phyloP scores from a whole-genome alignment of 2,888 invertebrate species.

The Noctua janthina region DNA sequence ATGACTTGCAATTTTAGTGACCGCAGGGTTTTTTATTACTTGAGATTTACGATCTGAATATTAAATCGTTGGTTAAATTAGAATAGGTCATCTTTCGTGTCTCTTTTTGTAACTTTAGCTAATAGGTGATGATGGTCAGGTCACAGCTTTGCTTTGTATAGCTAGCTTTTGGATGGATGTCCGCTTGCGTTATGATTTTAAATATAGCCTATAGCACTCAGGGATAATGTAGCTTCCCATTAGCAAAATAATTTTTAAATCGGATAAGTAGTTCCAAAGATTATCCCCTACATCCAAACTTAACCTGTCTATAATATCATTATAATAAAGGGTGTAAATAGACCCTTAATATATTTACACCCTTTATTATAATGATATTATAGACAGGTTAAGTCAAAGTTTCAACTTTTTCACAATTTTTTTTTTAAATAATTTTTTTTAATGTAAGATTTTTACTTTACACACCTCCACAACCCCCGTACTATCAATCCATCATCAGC shows the following conservation, averaged over 20 bases:
- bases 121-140: not conserved
- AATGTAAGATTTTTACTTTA: no score
- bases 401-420: no score
- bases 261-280: not conserved
- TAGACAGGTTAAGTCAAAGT: no score
- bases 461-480: no score
- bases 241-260: not conserved
- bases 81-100: not conserved
- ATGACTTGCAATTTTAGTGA: constrained; percentile 41
- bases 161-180: no score
- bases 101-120: not conserved
- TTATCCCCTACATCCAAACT: not conserved
- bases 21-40: constrained; percentile 16
- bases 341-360: no score
- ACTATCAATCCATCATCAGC: no score
- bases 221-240: not conserved
- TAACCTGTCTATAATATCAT: not conserved
- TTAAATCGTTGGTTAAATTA: not conserved
- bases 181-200: not conserved
- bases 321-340: not conserved
- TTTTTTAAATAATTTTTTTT: no score
- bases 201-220: not conserved
- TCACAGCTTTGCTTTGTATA: not conserved
- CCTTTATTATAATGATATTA: no score
- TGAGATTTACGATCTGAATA: not conserved